Evolutionary conservation across 2,888 invertebrate genomes (phyloP).

Genomic region (Amiota communis): DNA sequence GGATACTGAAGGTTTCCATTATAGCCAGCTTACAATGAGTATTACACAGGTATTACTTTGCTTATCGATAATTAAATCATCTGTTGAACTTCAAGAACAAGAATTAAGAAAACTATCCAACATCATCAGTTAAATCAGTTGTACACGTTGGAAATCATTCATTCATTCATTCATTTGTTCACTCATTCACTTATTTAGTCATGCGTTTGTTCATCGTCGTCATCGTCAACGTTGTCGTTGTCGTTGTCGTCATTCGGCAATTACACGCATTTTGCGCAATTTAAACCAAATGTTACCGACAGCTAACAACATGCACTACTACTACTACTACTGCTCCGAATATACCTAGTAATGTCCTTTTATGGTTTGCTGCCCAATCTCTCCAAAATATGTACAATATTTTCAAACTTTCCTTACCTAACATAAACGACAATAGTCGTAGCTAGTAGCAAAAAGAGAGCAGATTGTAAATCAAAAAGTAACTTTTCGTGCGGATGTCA

Average conservation of each 20-base stretch:
- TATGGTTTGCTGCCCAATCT: neutral
- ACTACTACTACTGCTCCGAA: neutral
- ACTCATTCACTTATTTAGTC: neutral
- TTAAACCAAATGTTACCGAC: conserved; percentile 67
- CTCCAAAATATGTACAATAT: no score
- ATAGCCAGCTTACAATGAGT: neutral
- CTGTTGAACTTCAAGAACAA: neutral
- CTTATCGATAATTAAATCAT: neutral
- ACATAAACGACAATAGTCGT: conserved; percentile 1
- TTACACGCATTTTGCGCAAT: conserved; percentile 67
- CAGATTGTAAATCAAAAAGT: conserved; percentile 67
- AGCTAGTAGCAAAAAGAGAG: conserved; percentile 55
- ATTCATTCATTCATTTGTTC: neutral
- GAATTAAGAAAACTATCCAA: no score
- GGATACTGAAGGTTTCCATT: neutral
- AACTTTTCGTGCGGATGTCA: conserved; percentile 66
- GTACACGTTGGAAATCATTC: neutral
- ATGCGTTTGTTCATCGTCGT: neutral
- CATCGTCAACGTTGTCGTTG: neutral
- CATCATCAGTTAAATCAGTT: neutral
- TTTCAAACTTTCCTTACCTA: neutral
- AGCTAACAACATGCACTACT: conserved; percentile 54
- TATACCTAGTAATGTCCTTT: no score
- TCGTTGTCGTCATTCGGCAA: conserved; percentile 41
- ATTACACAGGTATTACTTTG: no score